phyloP scores from a whole-genome alignment of 92 coral and sea anemone species.

The Diadumene lineata region DNA sequence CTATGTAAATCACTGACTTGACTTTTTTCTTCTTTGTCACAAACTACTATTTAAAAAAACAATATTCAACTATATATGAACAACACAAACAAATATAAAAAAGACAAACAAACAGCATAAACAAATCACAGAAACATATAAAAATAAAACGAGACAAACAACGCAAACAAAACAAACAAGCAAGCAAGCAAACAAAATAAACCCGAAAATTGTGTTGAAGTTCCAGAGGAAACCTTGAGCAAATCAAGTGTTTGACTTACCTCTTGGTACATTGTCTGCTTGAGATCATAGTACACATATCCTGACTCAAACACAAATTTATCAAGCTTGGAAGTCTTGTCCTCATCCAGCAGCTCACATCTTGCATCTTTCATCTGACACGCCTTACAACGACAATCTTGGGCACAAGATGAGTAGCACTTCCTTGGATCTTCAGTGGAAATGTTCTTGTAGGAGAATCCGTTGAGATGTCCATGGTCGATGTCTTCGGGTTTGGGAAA shows the following conservation, averaged over 20 bases:
- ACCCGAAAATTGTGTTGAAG: too few relatives aligned
- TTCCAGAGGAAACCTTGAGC: neutral
- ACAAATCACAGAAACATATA: too few relatives aligned
- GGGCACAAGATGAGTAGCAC: constrained; percentile 9
- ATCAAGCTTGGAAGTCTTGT: constrained; percentile 29
- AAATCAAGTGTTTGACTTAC: neutral
- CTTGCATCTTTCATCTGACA: constrained; percentile 11
- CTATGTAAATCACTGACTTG: too few relatives aligned
- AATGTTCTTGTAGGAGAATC: constrained; percentile 16
- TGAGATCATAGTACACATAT: constrained; percentile 24
- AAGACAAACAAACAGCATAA: too few relatives aligned
- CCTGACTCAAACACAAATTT: constrained; percentile 16
- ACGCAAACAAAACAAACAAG: neutral
- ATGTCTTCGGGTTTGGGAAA: neutral
- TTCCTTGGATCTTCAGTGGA: constrained; percentile 8
- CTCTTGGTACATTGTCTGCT: constrained; percentile 19
- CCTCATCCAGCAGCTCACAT: constrained; percentile 40
- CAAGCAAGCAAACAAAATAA: neutral
- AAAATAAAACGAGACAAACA: too few relatives aligned
- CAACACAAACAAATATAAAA: too few relatives aligned
- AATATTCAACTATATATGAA: too few relatives aligned
- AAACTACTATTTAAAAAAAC: too few relatives aligned
- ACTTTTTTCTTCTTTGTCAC: too few relatives aligned
- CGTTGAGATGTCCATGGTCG: neutral
- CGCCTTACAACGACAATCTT: constrained; percentile 17